Evolutionary conservation across 2,888 invertebrate species (phyloP).

Genomic region (Melitaea athalia): DNA sequence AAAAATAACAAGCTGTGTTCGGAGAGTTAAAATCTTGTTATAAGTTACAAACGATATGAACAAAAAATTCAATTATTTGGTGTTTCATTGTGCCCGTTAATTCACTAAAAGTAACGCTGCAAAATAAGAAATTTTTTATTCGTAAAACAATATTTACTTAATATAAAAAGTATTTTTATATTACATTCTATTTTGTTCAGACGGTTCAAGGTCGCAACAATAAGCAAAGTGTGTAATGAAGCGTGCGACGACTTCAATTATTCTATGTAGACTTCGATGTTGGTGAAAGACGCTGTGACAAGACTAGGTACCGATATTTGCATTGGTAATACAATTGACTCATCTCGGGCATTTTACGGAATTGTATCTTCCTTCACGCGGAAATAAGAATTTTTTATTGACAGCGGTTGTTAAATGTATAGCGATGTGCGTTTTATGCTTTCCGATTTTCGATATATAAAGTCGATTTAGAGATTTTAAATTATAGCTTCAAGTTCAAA

Average conservation of each 20-base stretch:
- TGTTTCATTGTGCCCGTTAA: background rate
- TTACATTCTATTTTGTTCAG: constrained; percentile 8
- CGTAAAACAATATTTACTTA: constrained; percentile 6
- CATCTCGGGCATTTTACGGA: constrained; percentile 10
- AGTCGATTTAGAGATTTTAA: background rate
- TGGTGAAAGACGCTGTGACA: constrained; percentile 22
- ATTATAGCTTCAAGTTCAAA: background rate
- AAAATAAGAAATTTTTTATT: constrained; percentile 2
- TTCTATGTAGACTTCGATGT: constrained; percentile 22
- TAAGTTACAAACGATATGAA: background rate
- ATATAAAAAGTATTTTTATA: constrained; percentile 3
- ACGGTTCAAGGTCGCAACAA: constrained; percentile 34
- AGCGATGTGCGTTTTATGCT: background rate
- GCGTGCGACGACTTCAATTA: constrained; percentile 30
- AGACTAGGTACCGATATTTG: constrained; percentile 26
- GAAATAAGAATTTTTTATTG: background rate
- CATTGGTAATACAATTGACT: constrained; percentile 19
- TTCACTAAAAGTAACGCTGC: background rate
- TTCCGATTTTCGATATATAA: background rate
- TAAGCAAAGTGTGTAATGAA: constrained; percentile 33
- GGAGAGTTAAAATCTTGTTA: background rate
- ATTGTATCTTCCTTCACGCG: background rate
- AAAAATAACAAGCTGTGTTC: constrained; percentile 2
- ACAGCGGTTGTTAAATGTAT: background rate
- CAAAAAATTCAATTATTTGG: constrained; percentile 6